Evolutionary conservation across 2,113 vertebrate species (phyloP).

Genomic region (Takifugu flavidus): DNA sequence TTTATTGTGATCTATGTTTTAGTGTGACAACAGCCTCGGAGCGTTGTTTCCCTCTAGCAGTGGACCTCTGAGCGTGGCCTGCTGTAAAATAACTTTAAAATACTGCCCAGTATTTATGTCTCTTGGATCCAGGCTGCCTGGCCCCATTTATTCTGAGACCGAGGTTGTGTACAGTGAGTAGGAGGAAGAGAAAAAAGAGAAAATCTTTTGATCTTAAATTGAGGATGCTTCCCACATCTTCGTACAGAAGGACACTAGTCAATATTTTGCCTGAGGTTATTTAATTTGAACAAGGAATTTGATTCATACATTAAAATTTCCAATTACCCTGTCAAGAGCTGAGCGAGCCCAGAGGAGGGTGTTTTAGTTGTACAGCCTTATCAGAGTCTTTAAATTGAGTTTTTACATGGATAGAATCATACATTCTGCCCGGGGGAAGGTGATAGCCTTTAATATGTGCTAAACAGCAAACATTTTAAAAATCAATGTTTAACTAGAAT

Average conservation of each 20-base stretch:
- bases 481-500: conserved; percentile 59
- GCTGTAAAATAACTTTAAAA: conserved; percentile 48
- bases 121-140: conserved; percentile 44
- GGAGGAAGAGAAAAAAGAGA: conserved; percentile 1
- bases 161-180: conserved; percentile 46
- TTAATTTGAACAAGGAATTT: conserved; percentile 68
- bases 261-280: conserved; percentile 72
- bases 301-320: conserved; percentile 74
- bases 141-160: conserved; percentile 51
- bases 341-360: conserved; percentile 63
- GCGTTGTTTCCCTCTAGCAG: conserved; percentile 42
- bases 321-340: conserved; percentile 73
- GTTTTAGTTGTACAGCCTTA: conserved; percentile 74
- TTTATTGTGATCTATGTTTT: conserved; percentile 60
- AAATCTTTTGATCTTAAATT: conserved; percentile 53
- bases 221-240: conserved; percentile 57
- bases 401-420: conserved; percentile 65
- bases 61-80: conserved; percentile 48
- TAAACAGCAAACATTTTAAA: conserved; percentile 67
- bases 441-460: conserved; percentile 65
- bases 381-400: conserved; percentile 72
- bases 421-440: conserved; percentile 64
- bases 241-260: conserved; percentile 59
- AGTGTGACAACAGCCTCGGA: conserved; percentile 58
- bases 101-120: conserved; percentile 55